Conservation (phyloP, 1,140 invertebrate species). For the Homarus americanus region DNA sequence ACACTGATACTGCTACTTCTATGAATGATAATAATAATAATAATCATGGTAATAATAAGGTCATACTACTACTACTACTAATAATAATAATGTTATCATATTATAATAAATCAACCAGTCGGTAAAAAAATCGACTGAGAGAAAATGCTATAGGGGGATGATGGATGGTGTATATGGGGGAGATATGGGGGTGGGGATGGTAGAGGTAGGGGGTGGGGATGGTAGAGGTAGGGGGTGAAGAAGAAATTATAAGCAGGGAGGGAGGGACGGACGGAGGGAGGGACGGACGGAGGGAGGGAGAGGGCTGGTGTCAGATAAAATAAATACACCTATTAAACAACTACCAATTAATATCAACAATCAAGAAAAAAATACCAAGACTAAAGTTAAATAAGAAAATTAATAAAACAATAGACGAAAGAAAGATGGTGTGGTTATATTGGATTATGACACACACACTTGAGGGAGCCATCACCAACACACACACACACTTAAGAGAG, state of each 20-base stretch:
- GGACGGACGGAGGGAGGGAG: background rate
- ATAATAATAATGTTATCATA: too few relatives aligned
- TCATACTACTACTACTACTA: too few relatives aligned
- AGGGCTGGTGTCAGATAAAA: background rate
- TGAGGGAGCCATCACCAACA: too few relatives aligned
- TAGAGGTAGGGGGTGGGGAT: background rate
- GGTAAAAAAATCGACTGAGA: too few relatives aligned
- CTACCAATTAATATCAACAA: background rate
- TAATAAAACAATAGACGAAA: background rate
- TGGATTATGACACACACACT: too few relatives aligned
- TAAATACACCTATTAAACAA: background rate
- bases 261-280: background rate
- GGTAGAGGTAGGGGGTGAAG: background rate
- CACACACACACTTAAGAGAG: too few relatives aligned
- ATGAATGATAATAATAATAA: too few relatives aligned
- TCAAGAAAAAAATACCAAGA: background rate
- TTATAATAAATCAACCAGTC: too few relatives aligned
- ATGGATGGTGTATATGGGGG: too few relatives aligned
- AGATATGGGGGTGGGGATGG: background rate
- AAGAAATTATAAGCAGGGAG: background rate
- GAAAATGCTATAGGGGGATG: background rate
- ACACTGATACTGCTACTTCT: too few relatives aligned
- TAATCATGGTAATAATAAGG: too few relatives aligned
- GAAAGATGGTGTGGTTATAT: too few relatives aligned
- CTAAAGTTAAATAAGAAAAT: background rate